Evolutionary conservation across 2,888 invertebrate species (phyloP), one percentile per base, ranked within the genome.

Genomic region (Erynnis tages): DNA sequence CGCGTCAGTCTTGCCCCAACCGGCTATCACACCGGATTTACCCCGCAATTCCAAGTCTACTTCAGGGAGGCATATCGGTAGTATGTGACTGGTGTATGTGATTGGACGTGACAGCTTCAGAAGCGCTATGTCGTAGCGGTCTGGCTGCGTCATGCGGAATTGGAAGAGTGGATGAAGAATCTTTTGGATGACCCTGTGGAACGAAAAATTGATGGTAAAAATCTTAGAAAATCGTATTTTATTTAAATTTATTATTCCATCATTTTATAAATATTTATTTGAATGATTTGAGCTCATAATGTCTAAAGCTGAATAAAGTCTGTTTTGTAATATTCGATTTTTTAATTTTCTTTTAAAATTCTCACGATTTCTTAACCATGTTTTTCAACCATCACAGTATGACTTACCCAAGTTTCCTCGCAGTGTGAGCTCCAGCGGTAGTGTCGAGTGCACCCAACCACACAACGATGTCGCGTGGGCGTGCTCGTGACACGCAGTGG

Each of bases 371-470:
- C n/a, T n/a, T n/a, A n/a, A n/a, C n/a, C n/a, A n/a, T n/a, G n/a
- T n/a, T n/a, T n/a, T n/a, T n/a, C n/a, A n/a, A n/a, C n/a, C 21
- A 21, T 21, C 21, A 27, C 8, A 8, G 8, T 2, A 27, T 16
- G 14, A 8, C n/a, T 25, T 56, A 86, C 88, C 86, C 86, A 2
- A 84, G 67, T 71, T 81, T 85, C 44, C 78, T 73, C 0, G 88
- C 85, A 6, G 75, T 76, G 1, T 72, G 71, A 0, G 76, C 65
- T 0, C 83, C 86, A 1, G 79, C 79, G 10, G 83, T 79, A 8
- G 96, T 96, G 73, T 96, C 96, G 54, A 95, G 82, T 16, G 96
- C 96, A 0, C 96, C 96, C 30, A 96, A 87, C 89, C 93, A 95
- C 38, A 96, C 94, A 0, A 92, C 90, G 19, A 96, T 94, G 65